A percentile compares a stretch with the other conserved stretches of the same genome.
Conservation (phyloP, 2,113 vertebrate genomes). For the Thamnaconus septentrionalis region DNA sequence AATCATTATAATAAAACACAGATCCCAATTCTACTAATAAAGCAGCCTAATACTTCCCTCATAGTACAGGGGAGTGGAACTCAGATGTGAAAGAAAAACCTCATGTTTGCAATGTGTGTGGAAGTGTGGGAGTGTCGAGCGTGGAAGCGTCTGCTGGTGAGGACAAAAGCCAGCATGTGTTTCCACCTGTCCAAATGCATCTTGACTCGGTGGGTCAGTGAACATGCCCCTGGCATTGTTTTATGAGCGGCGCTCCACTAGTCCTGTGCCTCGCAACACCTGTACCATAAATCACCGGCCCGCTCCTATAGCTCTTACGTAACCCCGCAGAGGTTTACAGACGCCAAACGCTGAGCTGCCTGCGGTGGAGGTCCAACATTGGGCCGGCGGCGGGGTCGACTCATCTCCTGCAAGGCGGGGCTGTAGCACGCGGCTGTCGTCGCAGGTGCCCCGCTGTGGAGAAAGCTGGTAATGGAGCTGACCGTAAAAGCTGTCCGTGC, state of each 20-base stretch:
- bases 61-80: no score
- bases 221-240: conserved; percentile 54
- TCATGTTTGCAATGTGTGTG: conserved; percentile 14
- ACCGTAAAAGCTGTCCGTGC: no score
- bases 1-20: no score
- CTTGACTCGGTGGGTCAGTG: conserved; percentile 40
- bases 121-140: conserved; percentile 1
- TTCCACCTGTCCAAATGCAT: conserved; percentile 41
- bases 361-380: conserved; percentile 12
- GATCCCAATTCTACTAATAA: no score
- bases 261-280: conserved; percentile 56
- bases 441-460: conserved; percentile 3
- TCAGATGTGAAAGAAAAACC: neutral
- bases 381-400: neutral
- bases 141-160: conserved; percentile 2
- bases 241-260: conserved; percentile 38
- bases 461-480: neutral
- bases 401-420: conserved; percentile 7
- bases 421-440: conserved; percentile 5
- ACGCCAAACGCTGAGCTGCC: conserved; percentile 18
- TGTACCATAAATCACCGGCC: conserved; percentile 62
- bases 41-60: no score
- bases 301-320: conserved; percentile 41
- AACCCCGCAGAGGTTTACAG: conserved; percentile 34
- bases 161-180: conserved; percentile 9